These are phyloP conservation scores for Hippocampus guttulatus DNA, from an alignment of 2,113 vertebrate genomes.

Conservation along the genomic window DNA sequence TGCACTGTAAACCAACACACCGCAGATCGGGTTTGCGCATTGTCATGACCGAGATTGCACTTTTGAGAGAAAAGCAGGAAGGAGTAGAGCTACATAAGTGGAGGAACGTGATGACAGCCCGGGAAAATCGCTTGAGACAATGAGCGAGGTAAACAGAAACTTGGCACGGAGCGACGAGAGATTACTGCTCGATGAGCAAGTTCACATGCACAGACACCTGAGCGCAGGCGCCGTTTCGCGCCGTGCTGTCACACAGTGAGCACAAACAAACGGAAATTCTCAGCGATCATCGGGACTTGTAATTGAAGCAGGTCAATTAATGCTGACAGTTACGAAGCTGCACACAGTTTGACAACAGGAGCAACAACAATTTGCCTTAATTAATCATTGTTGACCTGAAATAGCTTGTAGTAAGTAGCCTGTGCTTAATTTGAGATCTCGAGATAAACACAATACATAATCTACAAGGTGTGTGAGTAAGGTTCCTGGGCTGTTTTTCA, in stretches of 20 bases:
- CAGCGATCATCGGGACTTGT: background rate
- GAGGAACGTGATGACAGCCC: slow-evolving; percentile 54
- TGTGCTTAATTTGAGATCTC: too few species aligned
- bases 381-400: background rate
- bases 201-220: slow-evolving; percentile 32
- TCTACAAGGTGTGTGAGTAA: background rate
- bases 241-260: background rate
- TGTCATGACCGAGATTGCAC: slow-evolving; percentile 48
- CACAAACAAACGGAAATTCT: background rate
- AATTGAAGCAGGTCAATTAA: background rate
- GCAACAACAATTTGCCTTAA: slow-evolving; percentile 28
- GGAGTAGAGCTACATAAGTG: slow-evolving; percentile 25
- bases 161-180: slow-evolving; percentile 57
- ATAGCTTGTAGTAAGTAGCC: background rate
- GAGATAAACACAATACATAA: too few species aligned
- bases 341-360: slow-evolving; percentile 23
- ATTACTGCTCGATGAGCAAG: slow-evolving; percentile 48
- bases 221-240: background rate
- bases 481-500: too few species aligned
- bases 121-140: slow-evolving; percentile 49
- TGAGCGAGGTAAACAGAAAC: slow-evolving; percentile 73
- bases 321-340: slow-evolving; percentile 3
- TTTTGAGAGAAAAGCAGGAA: slow-evolving; percentile 18
- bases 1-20: slow-evolving; percentile 49
- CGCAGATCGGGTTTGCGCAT: slow-evolving; percentile 47